Conservation (phyloP, 2,113 vertebrate genomes). For the Grus americana region DNA sequence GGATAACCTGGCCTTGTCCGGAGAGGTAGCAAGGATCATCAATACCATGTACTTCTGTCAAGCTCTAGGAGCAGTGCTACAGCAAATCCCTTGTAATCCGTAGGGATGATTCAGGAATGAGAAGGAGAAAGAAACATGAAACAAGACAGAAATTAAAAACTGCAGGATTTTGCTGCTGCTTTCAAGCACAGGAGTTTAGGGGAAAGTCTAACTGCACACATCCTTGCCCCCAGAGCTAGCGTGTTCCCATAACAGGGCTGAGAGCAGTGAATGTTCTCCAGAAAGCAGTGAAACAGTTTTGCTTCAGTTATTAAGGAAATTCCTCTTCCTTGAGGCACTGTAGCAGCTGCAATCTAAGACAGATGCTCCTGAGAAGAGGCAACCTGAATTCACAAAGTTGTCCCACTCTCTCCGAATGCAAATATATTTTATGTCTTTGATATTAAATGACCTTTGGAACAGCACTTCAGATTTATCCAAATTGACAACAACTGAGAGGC, state of each 20-base stretch:
- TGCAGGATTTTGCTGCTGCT: not conserved
- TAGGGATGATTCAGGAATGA: not conserved
- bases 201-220: not conserved
- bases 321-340: not conserved
- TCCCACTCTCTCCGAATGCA: not conserved
- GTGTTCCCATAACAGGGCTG: not conserved
- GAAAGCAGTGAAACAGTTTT: not conserved
- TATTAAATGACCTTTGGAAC: constrained; percentile 16
- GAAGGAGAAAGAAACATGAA: not conserved
- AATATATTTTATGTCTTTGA: not conserved
- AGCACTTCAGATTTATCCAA: not conserved
- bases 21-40: not conserved
- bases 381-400: not conserved
- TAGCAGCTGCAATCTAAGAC: not conserved
- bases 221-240: not conserved
- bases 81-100: not conserved
- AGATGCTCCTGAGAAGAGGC: not conserved
- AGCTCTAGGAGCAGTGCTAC: not conserved
- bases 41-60: not conserved
- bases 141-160: not conserved
- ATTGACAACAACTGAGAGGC: not conserved
- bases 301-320: constrained; percentile 8
- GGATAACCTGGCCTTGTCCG: not conserved
- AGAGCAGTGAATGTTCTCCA: not conserved
- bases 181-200: not conserved